phyloP scores from a whole-genome alignment of 2,888 invertebrate genomes.

The Philaethria dido region DNA sequence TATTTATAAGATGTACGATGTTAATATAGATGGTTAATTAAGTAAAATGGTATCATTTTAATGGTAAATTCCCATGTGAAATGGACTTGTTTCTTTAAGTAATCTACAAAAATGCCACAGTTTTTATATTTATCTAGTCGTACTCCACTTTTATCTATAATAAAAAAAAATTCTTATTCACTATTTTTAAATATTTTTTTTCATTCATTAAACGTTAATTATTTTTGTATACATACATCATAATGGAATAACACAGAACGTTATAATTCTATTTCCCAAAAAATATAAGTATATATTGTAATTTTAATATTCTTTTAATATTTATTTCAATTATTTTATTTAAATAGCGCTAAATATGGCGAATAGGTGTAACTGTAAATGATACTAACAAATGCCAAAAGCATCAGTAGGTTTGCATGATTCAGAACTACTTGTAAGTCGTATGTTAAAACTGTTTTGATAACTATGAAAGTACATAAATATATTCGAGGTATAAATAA shows the following conservation, averaged over 20 bases:
- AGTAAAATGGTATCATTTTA: slow-evolving; percentile 47
- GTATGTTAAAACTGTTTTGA: slow-evolving; percentile 38
- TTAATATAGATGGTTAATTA: slow-evolving; percentile 65
- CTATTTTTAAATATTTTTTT: no score
- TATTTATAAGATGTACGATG: slow-evolving; percentile 71
- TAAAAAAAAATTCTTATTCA: no score
- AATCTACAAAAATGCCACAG: slow-evolving; percentile 14
- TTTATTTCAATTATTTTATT: no score
- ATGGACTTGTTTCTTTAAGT: slow-evolving; percentile 27
- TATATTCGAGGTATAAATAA: slow-evolving; percentile 50
- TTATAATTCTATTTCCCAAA: not conserved
- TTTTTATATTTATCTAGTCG: slow-evolving; percentile 2
- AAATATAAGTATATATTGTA: not conserved
- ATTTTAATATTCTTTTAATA: not conserved
- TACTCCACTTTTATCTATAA: slow-evolving; percentile 3
- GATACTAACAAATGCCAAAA: not conserved
- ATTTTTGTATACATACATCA: no score
- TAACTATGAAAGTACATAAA: slow-evolving; percentile 54
- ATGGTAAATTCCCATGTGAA: slow-evolving; percentile 43
- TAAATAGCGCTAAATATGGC: no score
- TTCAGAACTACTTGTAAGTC: not conserved
- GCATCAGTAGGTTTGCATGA: not conserved
- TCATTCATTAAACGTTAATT: no score
- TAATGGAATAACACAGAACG: no score
- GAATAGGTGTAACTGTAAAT: not conserved